phyloP scores from a whole-genome alignment of 64 coral and sea anemone species.

The Orbicella faveolata region DNA sequence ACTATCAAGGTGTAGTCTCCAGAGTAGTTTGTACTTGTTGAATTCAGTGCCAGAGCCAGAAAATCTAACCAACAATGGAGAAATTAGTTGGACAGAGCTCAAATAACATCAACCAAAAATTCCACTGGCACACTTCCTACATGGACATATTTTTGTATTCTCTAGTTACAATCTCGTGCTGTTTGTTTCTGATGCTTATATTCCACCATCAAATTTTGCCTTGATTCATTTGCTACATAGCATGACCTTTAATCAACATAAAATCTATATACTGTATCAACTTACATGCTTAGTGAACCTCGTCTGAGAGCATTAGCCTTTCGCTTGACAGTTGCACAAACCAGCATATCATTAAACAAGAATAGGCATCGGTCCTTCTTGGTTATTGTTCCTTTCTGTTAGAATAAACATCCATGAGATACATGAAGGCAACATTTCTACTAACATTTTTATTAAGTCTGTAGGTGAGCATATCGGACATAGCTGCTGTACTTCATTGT shows the following conservation, averaged over 20 bases:
- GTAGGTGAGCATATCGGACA: too few species aligned
- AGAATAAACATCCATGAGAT: background rate
- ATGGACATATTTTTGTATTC: too few species aligned
- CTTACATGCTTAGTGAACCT: slow-evolving; percentile 91
- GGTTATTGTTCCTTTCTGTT: slow-evolving; percentile 88
- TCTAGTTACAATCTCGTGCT: too few species aligned
- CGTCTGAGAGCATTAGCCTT: slow-evolving; percentile 80
- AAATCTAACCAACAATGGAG: slow-evolving; percentile 54
- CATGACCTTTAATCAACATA: too few species aligned
- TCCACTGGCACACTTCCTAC: too few species aligned
- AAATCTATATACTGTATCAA: background rate
- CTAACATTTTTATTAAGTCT: too few species aligned
- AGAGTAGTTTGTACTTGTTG: slow-evolving; percentile 92
- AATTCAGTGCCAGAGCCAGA: slow-evolving; percentile 89
- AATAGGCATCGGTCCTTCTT: slow-evolving; percentile 97
- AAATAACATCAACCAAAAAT: background rate
- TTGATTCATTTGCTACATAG: too few species aligned
- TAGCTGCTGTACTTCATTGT: background rate
- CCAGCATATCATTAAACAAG: slow-evolving; percentile 84
- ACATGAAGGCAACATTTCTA: too few species aligned
- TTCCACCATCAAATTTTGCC: too few species aligned
- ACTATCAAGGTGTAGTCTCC: slow-evolving; percentile 80
- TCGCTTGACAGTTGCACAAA: slow-evolving; percentile 87
- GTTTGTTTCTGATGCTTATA: too few species aligned
- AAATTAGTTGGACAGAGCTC: background rate